These are phyloP conservation scores for Cebus imitator DNA, from an alignment of 2,113 vertebrate species.

Conservation along the genomic window DNA sequence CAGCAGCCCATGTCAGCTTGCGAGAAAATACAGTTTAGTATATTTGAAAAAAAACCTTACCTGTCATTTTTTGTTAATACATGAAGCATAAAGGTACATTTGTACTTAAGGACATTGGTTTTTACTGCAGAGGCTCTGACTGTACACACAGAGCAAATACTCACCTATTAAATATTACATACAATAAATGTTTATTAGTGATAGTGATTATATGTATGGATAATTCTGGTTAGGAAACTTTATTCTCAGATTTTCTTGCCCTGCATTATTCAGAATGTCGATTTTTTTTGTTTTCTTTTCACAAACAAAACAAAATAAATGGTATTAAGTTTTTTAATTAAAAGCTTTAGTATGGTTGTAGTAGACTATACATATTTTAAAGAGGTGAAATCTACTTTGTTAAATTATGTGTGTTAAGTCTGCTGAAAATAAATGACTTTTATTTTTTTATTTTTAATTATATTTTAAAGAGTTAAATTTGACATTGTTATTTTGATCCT, in stretches of 20 bases:
- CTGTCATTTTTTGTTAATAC: background rate
- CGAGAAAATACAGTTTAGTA: background rate
- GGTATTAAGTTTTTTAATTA: background rate
- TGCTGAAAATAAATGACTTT: conserved; percentile 22
- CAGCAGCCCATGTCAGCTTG: background rate
- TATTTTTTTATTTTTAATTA: conserved; percentile 7
- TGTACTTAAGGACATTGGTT: background rate
- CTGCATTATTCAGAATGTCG: conserved; percentile 19
- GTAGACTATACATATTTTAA: background rate
- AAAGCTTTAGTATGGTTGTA: background rate
- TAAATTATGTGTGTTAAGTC: background rate
- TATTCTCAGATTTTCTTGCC: background rate
- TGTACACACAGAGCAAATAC: background rate
- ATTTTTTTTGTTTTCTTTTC: background rate
- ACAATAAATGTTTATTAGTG: background rate
- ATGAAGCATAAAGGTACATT: background rate
- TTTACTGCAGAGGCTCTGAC: background rate
- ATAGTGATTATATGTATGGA: background rate
- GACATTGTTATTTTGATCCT: conserved; percentile 14
- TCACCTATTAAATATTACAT: background rate
- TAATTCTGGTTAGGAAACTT: conserved; percentile 15
- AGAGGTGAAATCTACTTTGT: conserved; percentile 29
- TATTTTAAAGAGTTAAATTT: conserved; percentile 25
- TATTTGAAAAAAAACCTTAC: background rate
- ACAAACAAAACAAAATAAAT: background rate